Conservation (phyloP, 92 coral and sea anemone species). For the Nematostella vectensis region DNA sequence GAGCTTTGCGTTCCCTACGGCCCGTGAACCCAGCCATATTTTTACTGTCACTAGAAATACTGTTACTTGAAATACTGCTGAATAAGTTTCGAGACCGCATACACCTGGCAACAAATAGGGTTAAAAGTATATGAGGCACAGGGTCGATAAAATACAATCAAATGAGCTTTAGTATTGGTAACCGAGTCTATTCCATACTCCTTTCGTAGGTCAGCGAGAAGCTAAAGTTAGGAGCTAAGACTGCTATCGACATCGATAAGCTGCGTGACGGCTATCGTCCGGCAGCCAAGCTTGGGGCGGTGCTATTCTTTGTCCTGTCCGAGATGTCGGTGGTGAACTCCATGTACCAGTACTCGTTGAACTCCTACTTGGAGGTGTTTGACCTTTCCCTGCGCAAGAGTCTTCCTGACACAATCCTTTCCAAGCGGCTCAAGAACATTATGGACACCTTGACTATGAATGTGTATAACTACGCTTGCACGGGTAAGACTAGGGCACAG, state of each 20-base stretch:
- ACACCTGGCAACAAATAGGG: no score
- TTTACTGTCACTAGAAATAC: no score
- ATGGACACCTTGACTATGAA: slow-evolving; percentile 92
- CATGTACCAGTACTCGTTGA: slow-evolving; percentile 96
- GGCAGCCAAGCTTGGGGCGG: slow-evolving; percentile 98
- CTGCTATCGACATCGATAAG: slow-evolving; percentile 96
- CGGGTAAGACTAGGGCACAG: slow-evolving; percentile 76
- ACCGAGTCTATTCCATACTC: not conserved
- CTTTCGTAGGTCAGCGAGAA: slow-evolving; percentile 83
- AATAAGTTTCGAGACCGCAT: no score
- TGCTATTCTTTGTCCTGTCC: slow-evolving; percentile 93
- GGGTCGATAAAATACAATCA: no score
- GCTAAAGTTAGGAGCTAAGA: slow-evolving; percentile 96
- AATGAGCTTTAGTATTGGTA: no score
- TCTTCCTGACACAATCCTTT: slow-evolving; percentile 86
- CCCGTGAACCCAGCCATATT: no score
- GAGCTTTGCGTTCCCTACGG: no score
- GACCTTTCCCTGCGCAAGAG: slow-evolving; percentile 93
- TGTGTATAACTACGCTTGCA: slow-evolving; percentile 98
- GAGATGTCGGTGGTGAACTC: slow-evolving; percentile 98
- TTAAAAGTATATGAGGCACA: no score
- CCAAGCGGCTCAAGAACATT: slow-evolving; percentile 91
- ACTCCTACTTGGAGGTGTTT: slow-evolving; percentile 91
- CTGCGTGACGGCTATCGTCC: slow-evolving; percentile 99
- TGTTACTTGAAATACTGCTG: no score